Evolutionary conservation across 2,797 vertebrate genomes (phyloP), one percentile per base, ranked within the genome.

Genomic region (Lates japonicus): DNA sequence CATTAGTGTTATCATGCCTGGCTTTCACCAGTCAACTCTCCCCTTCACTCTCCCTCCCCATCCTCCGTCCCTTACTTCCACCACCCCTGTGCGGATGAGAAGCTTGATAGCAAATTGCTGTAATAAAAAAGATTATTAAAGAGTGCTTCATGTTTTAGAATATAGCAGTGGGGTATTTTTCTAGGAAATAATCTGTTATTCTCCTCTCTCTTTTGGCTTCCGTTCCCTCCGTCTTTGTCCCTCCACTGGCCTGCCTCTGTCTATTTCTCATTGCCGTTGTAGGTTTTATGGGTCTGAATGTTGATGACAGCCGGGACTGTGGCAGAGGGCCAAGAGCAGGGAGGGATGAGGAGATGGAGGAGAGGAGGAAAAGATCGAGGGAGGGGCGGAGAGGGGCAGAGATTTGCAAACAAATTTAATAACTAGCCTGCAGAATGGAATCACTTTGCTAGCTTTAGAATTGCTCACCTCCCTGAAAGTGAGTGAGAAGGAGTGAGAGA

Each of bases 361-460:
- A 52, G 72, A 74, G 68, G 67, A 76, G 76, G 74, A 39, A 52
- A 75, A 78, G 72, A 83, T 74, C 5, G 42, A 61, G 72, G 71
- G 80, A 57, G 70, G 69, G 60, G 70, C 1, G 19, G 57, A 82
- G 80, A 76, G 87, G 25, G 81, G 80, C 74, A 78, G 88, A 93
- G 87, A 94, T 94, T 92, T 93, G 90, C 89, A 93, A 94, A 93
- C 91, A 93, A 94, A 94, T 94, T 83, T 90, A 94, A 94, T 94
- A 94, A 93, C 89, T 90, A 88, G 89, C 88, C 90, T 66, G 88
- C 83, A 92, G 93, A 94, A 95, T 94, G 78, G 87, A 94, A 93
- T 93, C 88, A 93, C 82, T 94, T 93, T 92, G 79, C 91, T 74
- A 62, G 90, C 84, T 89, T 91, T 84, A 80, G 89, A 87, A 92